Base-by-base conservation (phyloP, 2,113 vertebrate genomes). In the Carassius gibelio region DNA sequence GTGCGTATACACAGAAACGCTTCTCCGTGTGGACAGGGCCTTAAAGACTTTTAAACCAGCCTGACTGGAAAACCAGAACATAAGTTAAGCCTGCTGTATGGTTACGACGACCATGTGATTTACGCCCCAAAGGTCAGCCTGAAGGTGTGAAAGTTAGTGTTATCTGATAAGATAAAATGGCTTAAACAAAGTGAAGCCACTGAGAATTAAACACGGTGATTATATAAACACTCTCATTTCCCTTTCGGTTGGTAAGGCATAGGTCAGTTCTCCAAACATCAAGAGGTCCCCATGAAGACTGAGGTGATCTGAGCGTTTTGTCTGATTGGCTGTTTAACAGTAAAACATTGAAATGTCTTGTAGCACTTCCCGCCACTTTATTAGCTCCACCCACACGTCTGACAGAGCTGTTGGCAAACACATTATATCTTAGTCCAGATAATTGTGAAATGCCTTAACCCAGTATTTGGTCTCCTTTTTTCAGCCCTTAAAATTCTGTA, bases 121-220 rank as follows among this genome's bases (percentile, higher is more conserved):
- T 93, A 93, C 93, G 90, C 78, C 75, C 77, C 75, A 86, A 26
- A 19, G 87, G 83, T 93, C 50, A 89, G 89, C 87, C 91, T 89
- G 91, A 91, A 93, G 92, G 94, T 93, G 94, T 93, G 92, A 93
- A 93, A 93, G 91, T 93, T 88, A 90, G 88, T 88, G 87, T 91
- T 93, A 92, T 94, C 91, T 92, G 80, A 93, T 94, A 93, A 93
- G 92, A 93, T 94, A 90, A 85, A 75, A 85, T 75, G 2, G 81
- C 66, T 85, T 87, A 90, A 90, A 92, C 87, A 89, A 92, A 91
- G 90, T 81, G 82, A 86, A 68, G 81, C 83, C 86, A 90, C 82
- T 72, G 83, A 91, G 87, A 83, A 88, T 61, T 76, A 45, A 9
- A 84, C 68, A 36, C 17, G 36, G 21, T 15, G 66, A 91, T 91